Conservation (phyloP, 2,888 invertebrate species). For the Mamestra brassicae region DNA sequence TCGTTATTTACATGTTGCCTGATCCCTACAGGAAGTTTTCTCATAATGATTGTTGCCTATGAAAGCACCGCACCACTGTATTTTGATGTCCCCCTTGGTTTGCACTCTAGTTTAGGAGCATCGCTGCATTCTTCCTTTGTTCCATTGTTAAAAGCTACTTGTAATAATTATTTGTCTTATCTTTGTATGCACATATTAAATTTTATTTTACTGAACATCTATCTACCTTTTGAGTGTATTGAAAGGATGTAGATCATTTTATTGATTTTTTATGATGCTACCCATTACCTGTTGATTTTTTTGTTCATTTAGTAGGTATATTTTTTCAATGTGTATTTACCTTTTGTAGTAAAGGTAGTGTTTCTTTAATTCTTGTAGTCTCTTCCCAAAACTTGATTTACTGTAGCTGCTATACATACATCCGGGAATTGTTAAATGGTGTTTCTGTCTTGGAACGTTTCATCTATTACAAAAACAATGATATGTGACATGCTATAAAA, state of each 20-base stretch:
- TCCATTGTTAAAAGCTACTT: constrained; percentile 78
- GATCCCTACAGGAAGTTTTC: constrained; percentile 55
- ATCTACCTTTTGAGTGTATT: constrained; percentile 32
- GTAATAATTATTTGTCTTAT: constrained; percentile 70
- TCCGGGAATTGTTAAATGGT: background rate
- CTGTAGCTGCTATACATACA: constrained; percentile 34
- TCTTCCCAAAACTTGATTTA: constrained; percentile 14
- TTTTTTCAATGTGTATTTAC: constrained; percentile 11
- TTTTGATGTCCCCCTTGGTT: constrained; percentile 75
- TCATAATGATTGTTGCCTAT: constrained; percentile 80
- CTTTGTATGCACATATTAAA: constrained; percentile 67
- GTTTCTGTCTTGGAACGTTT: background rate
- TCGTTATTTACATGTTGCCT: constrained; percentile 31
- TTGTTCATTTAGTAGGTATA: background rate
- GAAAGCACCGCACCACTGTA: constrained; percentile 76
- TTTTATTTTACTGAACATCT: constrained; percentile 50
- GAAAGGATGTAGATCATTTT: constrained; percentile 12
- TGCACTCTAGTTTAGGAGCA: constrained; percentile 76
- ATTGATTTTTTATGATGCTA: constrained; percentile 14
- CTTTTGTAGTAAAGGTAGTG: constrained; percentile 22
- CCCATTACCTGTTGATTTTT: constrained; percentile 16
- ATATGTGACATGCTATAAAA: background rate
- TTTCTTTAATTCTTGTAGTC: constrained; percentile 7
- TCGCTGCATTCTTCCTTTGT: constrained; percentile 79
- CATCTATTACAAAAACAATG: constrained; percentile 7